phyloP scores from a whole-genome alignment of 1,140 invertebrate genomes.

The Phenacoccus solenopsis region DNA sequence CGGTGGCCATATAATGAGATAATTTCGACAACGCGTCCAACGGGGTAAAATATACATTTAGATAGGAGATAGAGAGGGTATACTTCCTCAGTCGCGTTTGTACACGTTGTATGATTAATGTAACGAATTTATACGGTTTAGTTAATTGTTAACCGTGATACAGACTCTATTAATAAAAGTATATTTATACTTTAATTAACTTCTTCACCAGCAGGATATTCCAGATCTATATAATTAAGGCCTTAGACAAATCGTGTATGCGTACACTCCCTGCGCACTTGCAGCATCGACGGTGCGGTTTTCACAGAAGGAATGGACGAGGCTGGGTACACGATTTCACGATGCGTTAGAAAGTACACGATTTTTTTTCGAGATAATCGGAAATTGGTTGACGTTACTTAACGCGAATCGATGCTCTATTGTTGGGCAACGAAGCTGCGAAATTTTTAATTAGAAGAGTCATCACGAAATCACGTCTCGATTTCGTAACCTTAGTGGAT shows the following conservation, averaged over 20 bases:
- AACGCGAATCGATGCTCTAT: too few relatives aligned
- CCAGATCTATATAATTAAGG: neutral
- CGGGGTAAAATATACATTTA: too few relatives aligned
- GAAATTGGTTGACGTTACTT: too few relatives aligned
- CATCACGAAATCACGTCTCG: too few relatives aligned
- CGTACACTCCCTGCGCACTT: neutral
- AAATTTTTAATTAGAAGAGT: too few relatives aligned
- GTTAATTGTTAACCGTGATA: conserved; percentile 2
- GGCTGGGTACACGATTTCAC: neutral
- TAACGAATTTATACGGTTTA: neutral
- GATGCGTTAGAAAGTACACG: neutral
- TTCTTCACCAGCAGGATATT: neutral
- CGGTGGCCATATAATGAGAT: too few relatives aligned
- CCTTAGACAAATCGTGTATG: neutral
- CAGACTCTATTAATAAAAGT: neutral
- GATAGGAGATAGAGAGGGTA: too few relatives aligned
- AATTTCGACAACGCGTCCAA: too few relatives aligned
- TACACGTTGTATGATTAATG: conserved; percentile 3
- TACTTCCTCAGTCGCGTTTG: too few relatives aligned
- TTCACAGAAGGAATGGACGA: neutral
- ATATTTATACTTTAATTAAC: neutral
- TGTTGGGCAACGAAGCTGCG: too few relatives aligned
- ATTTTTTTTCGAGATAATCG: neutral
- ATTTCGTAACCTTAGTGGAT: too few relatives aligned
- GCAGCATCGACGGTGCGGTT: neutral